Base-by-base conservation (phyloP, 2,888 invertebrate genomes). In the Patella caerulea region DNA sequence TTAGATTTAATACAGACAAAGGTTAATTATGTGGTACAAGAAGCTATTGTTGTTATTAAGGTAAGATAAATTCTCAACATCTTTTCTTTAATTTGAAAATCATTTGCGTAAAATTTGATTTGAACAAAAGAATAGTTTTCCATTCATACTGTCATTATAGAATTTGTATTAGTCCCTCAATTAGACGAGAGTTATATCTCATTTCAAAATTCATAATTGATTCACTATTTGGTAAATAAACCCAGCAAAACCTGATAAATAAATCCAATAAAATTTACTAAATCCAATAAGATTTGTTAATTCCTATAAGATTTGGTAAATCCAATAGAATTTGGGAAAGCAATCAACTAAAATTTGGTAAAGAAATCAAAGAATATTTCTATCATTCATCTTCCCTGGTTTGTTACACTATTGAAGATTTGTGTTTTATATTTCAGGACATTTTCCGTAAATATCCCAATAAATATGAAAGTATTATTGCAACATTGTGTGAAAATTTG, bases 381-480 rank as follows among this genome's bases (percentile, higher is more conserved):
- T 9, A 45, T 9, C 45, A 45, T 9, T 45, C 7, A 45, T 45
- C 45, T 7, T 45, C 9, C 9, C 45, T 34, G 45, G 45, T 45
- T 45, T 45, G 45, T 45, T 7, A 45, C 9, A 45, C 3, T 45
- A 45, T 45, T 45, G 45, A 45, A 45, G 45, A 45, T 45, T 9
- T 45, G 34, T 45, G 45, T 45, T 45, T 45, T 45, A 45, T 74
- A 72, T 77, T 76, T 11, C 82, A 92, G 92, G 93, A 93, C 81
- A 93, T 93, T 78, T 93, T 93, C 91, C 89, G 93, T 75, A 94
- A 99, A 92, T 99, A 99, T 93, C 99, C 99, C 14, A 99, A 99
- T 92, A 98, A 99, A 92, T 99, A 99, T 91, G 99, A 99, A 93
- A 98, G 98, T 92, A 99, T 99, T 90, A 99, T 99, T 91, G 98